Evolutionary conservation across 2,888 invertebrate species (phyloP).

Genomic region (Rugalucina vietnamica): DNA sequence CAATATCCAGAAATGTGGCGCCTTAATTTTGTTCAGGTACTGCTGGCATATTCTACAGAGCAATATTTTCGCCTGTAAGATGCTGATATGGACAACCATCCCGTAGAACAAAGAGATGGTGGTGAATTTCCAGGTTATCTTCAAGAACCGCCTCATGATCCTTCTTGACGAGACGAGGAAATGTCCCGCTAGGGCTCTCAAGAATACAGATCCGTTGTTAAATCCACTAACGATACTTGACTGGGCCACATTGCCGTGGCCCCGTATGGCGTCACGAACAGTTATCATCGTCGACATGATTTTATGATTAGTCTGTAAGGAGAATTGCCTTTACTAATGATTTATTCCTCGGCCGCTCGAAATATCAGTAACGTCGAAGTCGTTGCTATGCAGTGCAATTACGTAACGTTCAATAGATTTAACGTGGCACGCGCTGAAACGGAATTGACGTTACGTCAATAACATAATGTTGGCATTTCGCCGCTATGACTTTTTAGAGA

Average conservation of each 20-base stretch:
- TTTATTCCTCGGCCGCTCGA: no score
- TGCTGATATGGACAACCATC: constrained; percentile 40
- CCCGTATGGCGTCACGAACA: neutral
- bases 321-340: no score
- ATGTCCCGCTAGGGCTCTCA: neutral
- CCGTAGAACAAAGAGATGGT: constrained; percentile 40
- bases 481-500: no score
- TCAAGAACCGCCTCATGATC: neutral
- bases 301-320: neutral
- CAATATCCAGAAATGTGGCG: constrained; percentile 44
- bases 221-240: neutral
- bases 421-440: neutral
- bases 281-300: neutral
- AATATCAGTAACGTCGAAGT: neutral
- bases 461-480: no score
- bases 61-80: constrained; percentile 40
- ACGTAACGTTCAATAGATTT: neutral
- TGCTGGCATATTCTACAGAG: constrained; percentile 37
- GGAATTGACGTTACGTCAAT: no score
- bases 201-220: neutral
- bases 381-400: neutral
- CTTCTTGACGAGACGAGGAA: neutral
- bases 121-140: constrained; percentile 37
- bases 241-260: neutral
- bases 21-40: constrained; percentile 15